Conservation (phyloP, 2,888 invertebrate genomes). For the Eucera pruinosa region DNA sequence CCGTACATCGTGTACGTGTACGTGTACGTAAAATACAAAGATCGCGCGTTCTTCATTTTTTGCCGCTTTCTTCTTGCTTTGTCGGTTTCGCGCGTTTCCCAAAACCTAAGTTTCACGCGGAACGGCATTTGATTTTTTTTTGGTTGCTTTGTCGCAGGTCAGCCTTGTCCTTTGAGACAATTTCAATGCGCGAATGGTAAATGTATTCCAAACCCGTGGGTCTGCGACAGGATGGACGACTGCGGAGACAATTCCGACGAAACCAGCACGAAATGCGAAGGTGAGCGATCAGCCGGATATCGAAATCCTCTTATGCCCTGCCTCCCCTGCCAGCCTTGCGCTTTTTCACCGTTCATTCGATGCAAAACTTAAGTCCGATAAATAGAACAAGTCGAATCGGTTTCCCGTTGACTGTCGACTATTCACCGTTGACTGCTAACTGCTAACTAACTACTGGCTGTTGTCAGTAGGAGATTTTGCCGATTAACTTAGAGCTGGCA, state of each 20-base stretch:
- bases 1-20: too few relatives aligned
- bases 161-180: slow-evolving; percentile 88
- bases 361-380: background rate
- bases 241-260: slow-evolving; percentile 94
- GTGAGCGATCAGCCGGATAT: slow-evolving; percentile 78
- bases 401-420: background rate
- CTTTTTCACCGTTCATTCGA: slow-evolving; percentile 5
- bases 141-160: slow-evolving; percentile 75
- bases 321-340: too few relatives aligned
- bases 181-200: slow-evolving; percentile 90
- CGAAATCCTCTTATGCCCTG: too few relatives aligned
- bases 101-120: background rate
- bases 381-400: background rate
- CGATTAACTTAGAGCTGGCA: too few relatives aligned
- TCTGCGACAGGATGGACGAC: slow-evolving; percentile 92
- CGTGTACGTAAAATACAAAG: slow-evolving; percentile 7
- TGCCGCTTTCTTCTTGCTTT: background rate
- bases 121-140: slow-evolving; percentile 30
- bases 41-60: background rate
- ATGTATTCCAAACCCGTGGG: slow-evolving; percentile 91
- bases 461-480: too few relatives aligned
- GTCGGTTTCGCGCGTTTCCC: background rate
- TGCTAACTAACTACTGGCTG: too few relatives aligned
- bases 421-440: too few relatives aligned
- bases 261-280: slow-evolving; percentile 89